A percentile compares a stretch with the other conserved stretches of the same genome.
These are phyloP conservation scores for Meganola albula DNA, from an alignment of 2,888 invertebrate genomes.

Conservation along the genomic window DNA sequence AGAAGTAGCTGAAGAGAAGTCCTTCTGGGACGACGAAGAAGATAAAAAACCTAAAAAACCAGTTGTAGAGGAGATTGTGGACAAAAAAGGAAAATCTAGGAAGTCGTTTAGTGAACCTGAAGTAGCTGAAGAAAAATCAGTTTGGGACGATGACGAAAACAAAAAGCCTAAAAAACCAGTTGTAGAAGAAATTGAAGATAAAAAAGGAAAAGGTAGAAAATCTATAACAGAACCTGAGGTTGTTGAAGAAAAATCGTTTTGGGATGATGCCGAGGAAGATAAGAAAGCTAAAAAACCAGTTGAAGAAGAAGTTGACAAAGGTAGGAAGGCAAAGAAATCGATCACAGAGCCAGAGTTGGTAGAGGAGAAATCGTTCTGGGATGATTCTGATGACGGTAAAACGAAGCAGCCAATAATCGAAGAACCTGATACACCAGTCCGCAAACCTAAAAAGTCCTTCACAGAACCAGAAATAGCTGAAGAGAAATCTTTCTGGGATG, in stretches of 20 bases:
- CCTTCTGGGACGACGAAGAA: slow-evolving; percentile 45
- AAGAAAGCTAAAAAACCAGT: slow-evolving; percentile 36
- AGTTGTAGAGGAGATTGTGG: slow-evolving; percentile 32
- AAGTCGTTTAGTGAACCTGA: slow-evolving; percentile 52
- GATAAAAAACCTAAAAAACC: slow-evolving; percentile 37
- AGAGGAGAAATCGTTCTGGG: slow-evolving; percentile 54
- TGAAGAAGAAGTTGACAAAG: slow-evolving; percentile 33
- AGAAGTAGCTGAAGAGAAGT: slow-evolving; percentile 46
- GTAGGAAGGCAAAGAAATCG: slow-evolving; percentile 40
- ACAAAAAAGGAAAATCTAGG: slow-evolving; percentile 31
- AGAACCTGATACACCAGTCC: slow-evolving; percentile 32
- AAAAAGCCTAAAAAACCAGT: slow-evolving; percentile 37
- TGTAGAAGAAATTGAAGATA: slow-evolving; percentile 36
- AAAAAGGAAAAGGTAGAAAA: slow-evolving; percentile 28
- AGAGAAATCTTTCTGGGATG: slow-evolving; percentile 46
- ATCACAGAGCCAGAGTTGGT: slow-evolving; percentile 45
- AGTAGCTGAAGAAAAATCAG: slow-evolving; percentile 42
- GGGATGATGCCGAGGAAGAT: slow-evolving; percentile 44
- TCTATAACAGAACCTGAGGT: slow-evolving; percentile 42
- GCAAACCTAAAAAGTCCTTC: slow-evolving; percentile 35
- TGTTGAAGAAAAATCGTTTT: slow-evolving; percentile 47
- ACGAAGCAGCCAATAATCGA: slow-evolving; percentile 39
- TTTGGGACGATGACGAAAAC: slow-evolving; percentile 53
- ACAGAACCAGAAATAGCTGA: slow-evolving; percentile 35
- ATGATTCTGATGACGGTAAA: slow-evolving; percentile 42